Percentiles rank a stretch among this genome's conserved stretches.
Evolutionary conservation across 2,888 invertebrate species (phyloP).

Genomic region (Crematogaster levior): DNA sequence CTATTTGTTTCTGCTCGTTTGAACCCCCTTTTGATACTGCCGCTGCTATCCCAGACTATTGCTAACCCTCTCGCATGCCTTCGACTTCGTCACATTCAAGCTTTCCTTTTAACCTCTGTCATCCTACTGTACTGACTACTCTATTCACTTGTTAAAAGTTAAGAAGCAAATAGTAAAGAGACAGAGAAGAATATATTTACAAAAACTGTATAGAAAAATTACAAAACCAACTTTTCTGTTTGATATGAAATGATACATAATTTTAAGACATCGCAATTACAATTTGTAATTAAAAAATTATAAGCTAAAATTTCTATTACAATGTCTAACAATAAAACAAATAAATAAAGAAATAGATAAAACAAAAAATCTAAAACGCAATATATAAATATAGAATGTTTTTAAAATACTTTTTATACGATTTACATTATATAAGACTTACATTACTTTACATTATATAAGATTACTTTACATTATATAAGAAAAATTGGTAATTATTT

Average conservation of each 20-base stretch:
- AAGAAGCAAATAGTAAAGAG: neutral
- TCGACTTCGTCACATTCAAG: conserved; percentile 75
- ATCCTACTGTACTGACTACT: no score
- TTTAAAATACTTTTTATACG: neutral
- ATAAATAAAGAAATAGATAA: no score
- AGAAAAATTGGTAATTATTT: no score
- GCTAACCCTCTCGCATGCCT: conserved; percentile 67
- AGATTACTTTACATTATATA: neutral
- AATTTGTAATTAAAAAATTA: neutral
- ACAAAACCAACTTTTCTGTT: neutral
- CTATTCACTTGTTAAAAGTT: conserved; percentile 39
- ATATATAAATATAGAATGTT: neutral
- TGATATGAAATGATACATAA: neutral
- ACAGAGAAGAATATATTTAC: neutral
- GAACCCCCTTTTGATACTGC: conserved; percentile 61
- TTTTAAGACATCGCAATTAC: neutral
- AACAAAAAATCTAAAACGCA: neutral
- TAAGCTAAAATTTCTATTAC: neutral
- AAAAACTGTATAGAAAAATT: neutral
- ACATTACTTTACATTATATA: no score
- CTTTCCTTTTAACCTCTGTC: conserved; percentile 79
- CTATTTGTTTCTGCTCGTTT: conserved; percentile 76
- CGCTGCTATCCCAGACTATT: conserved; percentile 54
- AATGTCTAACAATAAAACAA: no score
- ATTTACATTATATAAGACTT: no score